Evolutionary conservation across 2,797 vertebrate genomes (phyloP).

Genomic region (Pseudochromis fuscus): DNA sequence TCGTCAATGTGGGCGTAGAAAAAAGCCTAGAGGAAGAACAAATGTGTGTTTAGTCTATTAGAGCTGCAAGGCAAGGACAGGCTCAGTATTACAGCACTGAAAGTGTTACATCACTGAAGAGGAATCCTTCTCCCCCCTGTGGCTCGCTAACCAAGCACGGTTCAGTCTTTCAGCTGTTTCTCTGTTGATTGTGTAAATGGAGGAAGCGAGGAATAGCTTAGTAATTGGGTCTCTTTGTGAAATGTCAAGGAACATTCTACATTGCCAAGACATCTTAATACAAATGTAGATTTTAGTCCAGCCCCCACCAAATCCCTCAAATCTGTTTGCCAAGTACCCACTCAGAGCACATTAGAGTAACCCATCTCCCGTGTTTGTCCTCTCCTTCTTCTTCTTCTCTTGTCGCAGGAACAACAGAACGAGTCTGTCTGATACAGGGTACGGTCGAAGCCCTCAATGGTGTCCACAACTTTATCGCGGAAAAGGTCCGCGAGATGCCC

Average conservation of each 20-base stretch:
- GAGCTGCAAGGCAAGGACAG: conserved; percentile 67
- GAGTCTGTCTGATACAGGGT: conserved; percentile 99
- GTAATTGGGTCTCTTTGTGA: conserved; percentile 62
- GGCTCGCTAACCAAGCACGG: conserved; percentile 68
- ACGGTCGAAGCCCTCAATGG: conserved; percentile 98
- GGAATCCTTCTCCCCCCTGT: conserved; percentile 69
- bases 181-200: conserved; percentile 73
- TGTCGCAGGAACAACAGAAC: conserved; percentile 94
- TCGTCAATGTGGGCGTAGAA: conserved; percentile 74
- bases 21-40: conserved; percentile 72
- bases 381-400: conserved; percentile 41
- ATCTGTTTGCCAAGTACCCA: conserved; percentile 37
- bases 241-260: conserved; percentile 60
- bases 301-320: conserved; percentile 37
- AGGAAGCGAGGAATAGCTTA: conserved; percentile 56
- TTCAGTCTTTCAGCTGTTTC: conserved; percentile 77
- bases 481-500: conserved; percentile 99
- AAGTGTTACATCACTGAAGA: conserved; percentile 81
- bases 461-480: conserved; percentile 98
- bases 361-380: conserved; percentile 48
- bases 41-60: conserved; percentile 75
- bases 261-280: conserved; percentile 49
- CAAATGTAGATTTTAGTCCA: conserved; percentile 45
- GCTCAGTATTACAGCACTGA: conserved; percentile 66
- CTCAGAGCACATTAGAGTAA: conserved; percentile 32